phyloP scores from a whole-genome alignment of 2,797 vertebrate species.

The Limnodromus scolopaceus region DNA sequence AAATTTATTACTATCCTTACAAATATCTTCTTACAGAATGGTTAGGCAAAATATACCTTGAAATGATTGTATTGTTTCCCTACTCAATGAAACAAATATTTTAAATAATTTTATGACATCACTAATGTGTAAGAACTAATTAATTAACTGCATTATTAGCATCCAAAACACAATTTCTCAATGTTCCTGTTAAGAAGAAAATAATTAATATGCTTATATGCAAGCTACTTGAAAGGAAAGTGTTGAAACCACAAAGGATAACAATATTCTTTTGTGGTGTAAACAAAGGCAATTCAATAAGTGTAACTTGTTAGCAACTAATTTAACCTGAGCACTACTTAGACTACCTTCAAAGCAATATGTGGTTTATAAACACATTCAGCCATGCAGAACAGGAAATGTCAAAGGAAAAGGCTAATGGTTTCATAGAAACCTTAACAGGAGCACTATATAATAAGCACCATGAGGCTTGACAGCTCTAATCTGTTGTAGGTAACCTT shows the following conservation, averaged over 20 bases:
- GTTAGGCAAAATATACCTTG: neutral
- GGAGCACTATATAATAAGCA: constrained; percentile 47
- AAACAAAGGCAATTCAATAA: constrained; percentile 50
- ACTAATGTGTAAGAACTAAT: neutral
- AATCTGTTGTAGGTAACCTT: constrained; percentile 65
- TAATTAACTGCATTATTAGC: neutral
- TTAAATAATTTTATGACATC: neutral
- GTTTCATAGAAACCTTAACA: constrained; percentile 63
- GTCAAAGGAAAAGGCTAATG: constrained; percentile 70
- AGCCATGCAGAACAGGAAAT: constrained; percentile 70
- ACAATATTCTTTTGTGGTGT: constrained; percentile 2
- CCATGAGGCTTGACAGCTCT: constrained; percentile 52
- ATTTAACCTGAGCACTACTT: constrained; percentile 51
- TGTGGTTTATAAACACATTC: constrained; percentile 49
- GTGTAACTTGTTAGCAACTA: constrained; percentile 47
- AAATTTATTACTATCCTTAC: neutral
- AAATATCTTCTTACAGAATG: neutral
- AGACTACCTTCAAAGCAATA: constrained; percentile 55
- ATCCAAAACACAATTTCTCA: neutral
- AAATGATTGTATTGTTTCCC: neutral
- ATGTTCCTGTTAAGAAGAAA: neutral
- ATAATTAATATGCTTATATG: constrained; percentile 5
- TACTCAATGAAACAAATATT: neutral
- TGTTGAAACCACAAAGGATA: constrained; percentile 17
- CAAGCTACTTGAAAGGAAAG: constrained; percentile 26